A percentile compares a stretch with the other conserved stretches of the same genome.
Evolutionary conservation across 2,113 vertebrate genomes (phyloP).

Genomic region (Silurus meridionalis): DNA sequence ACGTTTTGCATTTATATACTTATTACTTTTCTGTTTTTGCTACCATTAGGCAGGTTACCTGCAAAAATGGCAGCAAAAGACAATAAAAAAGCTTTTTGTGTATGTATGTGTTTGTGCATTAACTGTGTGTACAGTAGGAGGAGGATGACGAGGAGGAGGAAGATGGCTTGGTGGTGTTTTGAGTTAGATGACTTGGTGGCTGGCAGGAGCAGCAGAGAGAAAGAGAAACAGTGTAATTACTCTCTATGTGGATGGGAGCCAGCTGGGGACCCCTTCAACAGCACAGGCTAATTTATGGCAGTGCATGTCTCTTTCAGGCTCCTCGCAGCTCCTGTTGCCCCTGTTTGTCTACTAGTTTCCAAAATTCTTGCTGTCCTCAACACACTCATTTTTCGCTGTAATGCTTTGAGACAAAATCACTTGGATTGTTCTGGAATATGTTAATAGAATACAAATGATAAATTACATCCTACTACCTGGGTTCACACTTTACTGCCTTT

Average conservation of each 20-base stretch:
- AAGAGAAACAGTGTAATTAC: conserved; percentile 55
- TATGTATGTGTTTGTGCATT: conserved; percentile 31
- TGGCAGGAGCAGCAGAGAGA: conserved; percentile 34
- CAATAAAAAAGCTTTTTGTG: conserved; percentile 21
- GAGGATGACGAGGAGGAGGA: conserved; percentile 20
- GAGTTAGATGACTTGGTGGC: conserved; percentile 41
- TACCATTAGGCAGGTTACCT: neutral
- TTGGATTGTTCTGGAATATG: conserved; percentile 13
- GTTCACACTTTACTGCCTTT: conserved; percentile 25
- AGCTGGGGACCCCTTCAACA: conserved; percentile 55
- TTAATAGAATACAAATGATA: conserved; percentile 25
- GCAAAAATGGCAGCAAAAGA: conserved; percentile 8
- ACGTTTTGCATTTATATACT: neutral
- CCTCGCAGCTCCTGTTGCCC: conserved; percentile 24
- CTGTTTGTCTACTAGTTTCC: conserved; percentile 21
- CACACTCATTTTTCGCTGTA: conserved; percentile 16
- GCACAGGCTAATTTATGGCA: conserved; percentile 56
- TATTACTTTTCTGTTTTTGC: conserved; percentile 13
- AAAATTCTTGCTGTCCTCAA: conserved; percentile 14
- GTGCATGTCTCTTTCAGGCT: conserved; percentile 36
- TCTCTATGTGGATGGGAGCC: conserved; percentile 49
- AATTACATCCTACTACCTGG: conserved; percentile 9
- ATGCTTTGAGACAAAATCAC: conserved; percentile 1
- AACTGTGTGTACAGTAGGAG: conserved; percentile 9
- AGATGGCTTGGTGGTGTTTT: conserved; percentile 48